Evolutionary conservation across 1,140 invertebrate genomes (phyloP), one percentile per base, ranked within the genome.

Genomic region (Sarcophaga bullata): DNA sequence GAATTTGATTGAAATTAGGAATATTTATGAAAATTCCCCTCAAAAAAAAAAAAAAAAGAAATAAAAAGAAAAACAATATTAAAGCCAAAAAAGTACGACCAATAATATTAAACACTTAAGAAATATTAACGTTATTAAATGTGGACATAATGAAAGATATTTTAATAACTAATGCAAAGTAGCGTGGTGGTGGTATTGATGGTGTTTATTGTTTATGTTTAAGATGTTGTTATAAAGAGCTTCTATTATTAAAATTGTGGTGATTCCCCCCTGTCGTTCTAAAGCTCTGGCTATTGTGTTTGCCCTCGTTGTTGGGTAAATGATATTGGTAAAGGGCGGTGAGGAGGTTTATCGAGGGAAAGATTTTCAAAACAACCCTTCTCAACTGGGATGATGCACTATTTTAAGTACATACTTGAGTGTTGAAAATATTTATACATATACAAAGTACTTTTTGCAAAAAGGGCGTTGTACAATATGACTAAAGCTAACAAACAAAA

Each of bases 141-240:
- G 9, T 68, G n/a, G 7, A 68, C 62, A 68, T 25, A 68, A 68
- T 58, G n/a, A 58, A 7, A 58, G 15, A 58, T 68, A 68, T 68
- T 68, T 68, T 25, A 68, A 68, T 68, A 68, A 68, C 62, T 68
- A 68, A 68, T 68, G 62, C 62, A 68, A 68, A 19, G 54, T 58
- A 58, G 3, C 15, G 62, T 68, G 19, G 62, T 25, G 62, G 62
- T 68, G 25, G 25, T 37, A 37, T 37, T 37, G 25, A 37, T 37
- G 25, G 62, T 25, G 62, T n/a, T 68, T 68, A 68, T 68, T 68
- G 62, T 68, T 68, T 68, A 25, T 68, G 17, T 68, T 68, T 68
- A 68, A 68, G 62, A 68, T 68, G 62, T 68, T 19, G 62, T 68
- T 68, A 68, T 25, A 68, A 68, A 68, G 19, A 68, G 62, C 19